Percentiles rank a stretch among this genome's conserved stretches.
phyloP scores from a whole-genome alignment of 2,797 vertebrate species.

The Mionectes olivaceus region DNA sequence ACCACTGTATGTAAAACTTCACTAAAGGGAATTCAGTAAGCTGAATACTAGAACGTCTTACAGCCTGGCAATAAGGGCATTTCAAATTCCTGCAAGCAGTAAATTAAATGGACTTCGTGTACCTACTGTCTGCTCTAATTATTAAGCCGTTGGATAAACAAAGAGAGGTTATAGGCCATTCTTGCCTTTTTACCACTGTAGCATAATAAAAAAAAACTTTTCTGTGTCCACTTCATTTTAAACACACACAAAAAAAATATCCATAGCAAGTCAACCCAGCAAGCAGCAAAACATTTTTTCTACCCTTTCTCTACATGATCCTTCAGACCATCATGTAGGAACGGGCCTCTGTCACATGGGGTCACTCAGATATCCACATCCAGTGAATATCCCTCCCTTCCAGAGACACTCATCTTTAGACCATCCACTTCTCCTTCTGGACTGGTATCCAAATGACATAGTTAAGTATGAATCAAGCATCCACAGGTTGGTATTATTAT shows the following conservation, averaged over 20 bases:
- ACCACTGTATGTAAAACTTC: neutral
- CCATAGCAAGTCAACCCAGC: neutral
- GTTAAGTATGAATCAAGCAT: neutral
- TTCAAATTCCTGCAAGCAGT: neutral
- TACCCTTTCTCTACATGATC: neutral
- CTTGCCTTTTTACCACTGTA: neutral
- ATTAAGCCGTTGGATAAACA: constrained; percentile 6
- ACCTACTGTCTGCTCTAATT: neutral
- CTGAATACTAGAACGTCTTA: neutral
- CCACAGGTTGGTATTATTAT: neutral
- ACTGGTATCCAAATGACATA: neutral
- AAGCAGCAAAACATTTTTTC: neutral
- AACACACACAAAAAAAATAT: neutral
- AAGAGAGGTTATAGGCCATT: neutral
- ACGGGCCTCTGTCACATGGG: accelerated
- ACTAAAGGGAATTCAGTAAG: neutral
- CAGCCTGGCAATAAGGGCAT: neutral
- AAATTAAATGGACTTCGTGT: constrained; percentile 9
- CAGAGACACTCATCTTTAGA: neutral
- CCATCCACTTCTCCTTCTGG: neutral
- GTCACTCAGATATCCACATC: neutral
- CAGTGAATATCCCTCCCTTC: neutral
- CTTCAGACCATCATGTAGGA: neutral
- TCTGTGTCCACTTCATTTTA: neutral
- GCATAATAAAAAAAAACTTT: neutral